phyloP scores from a whole-genome alignment of 2,797 vertebrate genomes.

The Enteromius argenteus region DNA sequence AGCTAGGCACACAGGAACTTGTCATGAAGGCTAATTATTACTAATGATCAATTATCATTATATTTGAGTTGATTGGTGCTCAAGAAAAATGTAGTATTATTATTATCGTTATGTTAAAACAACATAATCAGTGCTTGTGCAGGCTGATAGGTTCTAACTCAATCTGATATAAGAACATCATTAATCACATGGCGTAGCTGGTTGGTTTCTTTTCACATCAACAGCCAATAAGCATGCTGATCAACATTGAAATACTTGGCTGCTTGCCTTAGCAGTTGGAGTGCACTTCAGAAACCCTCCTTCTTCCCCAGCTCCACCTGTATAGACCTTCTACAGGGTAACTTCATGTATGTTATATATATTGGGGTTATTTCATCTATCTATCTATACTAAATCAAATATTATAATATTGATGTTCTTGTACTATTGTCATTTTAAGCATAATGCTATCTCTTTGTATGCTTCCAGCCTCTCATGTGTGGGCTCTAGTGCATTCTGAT shows the following conservation, averaged over 20 bases:
- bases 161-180: too few relatives aligned
- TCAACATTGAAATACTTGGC: too few relatives aligned
- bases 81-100: not conserved
- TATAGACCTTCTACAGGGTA: too few relatives aligned
- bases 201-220: too few relatives aligned
- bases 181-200: too few relatives aligned
- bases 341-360: too few relatives aligned
- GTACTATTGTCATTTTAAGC: not conserved
- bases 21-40: not conserved
- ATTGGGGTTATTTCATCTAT: too few relatives aligned
- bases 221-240: too few relatives aligned
- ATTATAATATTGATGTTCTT: not conserved
- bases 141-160: too few relatives aligned
- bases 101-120: not conserved
- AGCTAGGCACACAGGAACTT: not conserved
- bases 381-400: not conserved
- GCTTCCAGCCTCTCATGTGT: slow-evolving; percentile 9
- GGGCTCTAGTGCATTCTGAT: slow-evolving; percentile 7
- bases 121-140: not conserved
- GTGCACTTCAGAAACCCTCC: too few relatives aligned
- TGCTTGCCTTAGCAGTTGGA: too few relatives aligned
- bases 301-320: too few relatives aligned
- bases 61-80: not conserved
- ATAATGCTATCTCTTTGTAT: slow-evolving; percentile 5
- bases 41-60: not conserved